Conservation (phyloP, 2,888 invertebrate species). For the Cylindroiulus punctatus region DNA sequence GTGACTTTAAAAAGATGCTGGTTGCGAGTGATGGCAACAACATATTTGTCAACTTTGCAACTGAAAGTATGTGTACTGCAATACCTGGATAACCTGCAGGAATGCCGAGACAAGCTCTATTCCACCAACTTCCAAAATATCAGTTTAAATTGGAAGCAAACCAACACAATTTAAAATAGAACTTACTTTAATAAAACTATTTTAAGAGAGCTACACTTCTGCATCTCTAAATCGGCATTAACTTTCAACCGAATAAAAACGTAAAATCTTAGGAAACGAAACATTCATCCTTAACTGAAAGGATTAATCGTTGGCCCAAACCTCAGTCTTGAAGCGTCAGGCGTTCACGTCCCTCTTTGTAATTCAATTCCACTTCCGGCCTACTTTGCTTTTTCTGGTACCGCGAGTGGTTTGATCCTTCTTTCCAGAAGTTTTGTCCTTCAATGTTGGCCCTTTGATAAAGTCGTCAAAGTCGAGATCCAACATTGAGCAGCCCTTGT, state of each 20-base stretch:
- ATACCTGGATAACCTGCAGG: no score
- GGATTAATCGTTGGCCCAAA: not conserved
- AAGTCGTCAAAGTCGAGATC: not conserved
- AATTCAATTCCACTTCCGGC: not conserved
- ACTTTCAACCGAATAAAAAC: not conserved
- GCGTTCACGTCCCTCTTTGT: not conserved
- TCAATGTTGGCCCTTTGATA: not conserved
- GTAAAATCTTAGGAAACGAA: not conserved
- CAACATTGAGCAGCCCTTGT: not conserved
- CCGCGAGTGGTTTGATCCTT: not conserved
- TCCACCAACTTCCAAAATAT: no score
- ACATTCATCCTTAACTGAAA: not conserved
- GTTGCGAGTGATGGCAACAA: no score
- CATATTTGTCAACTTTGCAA: no score
- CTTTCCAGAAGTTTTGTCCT: not conserved
- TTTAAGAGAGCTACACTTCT: not conserved
- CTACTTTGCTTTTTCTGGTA: not conserved
- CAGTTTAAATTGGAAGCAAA: no score
- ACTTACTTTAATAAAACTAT: not conserved
- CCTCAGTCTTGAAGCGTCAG: not conserved
- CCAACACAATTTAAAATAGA: not conserved
- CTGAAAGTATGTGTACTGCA: no score
- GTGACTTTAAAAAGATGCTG: no score
- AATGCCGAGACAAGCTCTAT: no score
- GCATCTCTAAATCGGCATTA: not conserved